A percentile compares a stretch with the other conserved stretches of the same genome.
Evolutionary conservation across 2,797 vertebrate genomes (phyloP).

Genomic region (Halcyon leucocephala): DNA sequence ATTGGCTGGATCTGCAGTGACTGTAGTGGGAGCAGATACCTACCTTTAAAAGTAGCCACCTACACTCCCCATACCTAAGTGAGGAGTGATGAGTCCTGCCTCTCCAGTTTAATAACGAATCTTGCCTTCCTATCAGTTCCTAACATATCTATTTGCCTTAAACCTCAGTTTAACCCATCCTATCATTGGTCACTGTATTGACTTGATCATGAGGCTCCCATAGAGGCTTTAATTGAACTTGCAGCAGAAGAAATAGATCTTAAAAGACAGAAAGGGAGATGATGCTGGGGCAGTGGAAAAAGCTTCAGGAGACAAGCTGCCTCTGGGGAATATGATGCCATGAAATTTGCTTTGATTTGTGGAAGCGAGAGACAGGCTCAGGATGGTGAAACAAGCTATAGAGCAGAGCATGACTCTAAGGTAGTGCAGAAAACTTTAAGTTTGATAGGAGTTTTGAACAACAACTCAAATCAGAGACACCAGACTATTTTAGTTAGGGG

Average conservation of each 20-base stretch:
- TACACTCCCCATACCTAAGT: background rate
- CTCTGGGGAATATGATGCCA: background rate
- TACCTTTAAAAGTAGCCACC: background rate
- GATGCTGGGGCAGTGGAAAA: background rate
- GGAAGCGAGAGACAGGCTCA: background rate
- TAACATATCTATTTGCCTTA: background rate
- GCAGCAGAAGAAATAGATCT: background rate
- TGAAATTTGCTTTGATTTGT: background rate
- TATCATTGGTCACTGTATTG: background rate
- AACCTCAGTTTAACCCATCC: background rate
- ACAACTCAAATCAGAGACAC: background rate
- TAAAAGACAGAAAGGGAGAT: background rate
- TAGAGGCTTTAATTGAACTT: constrained; percentile 23
- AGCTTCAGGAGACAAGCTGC: background rate
- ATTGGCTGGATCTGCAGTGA: background rate
- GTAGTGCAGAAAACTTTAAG: background rate
- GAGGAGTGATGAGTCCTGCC: background rate
- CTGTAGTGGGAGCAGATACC: background rate
- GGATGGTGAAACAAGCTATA: background rate
- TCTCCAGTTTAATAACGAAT: background rate
- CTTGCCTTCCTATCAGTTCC: background rate
- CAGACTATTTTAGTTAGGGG: accelerated
- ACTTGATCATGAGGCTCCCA: background rate
- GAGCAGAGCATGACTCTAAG: background rate
- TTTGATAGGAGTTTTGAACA: background rate